A percentile compares a stretch with the other conserved stretches of the same genome.
phyloP scores from a whole-genome alignment of 2,797 vertebrate genomes.

The Prunella strophiata region DNA sequence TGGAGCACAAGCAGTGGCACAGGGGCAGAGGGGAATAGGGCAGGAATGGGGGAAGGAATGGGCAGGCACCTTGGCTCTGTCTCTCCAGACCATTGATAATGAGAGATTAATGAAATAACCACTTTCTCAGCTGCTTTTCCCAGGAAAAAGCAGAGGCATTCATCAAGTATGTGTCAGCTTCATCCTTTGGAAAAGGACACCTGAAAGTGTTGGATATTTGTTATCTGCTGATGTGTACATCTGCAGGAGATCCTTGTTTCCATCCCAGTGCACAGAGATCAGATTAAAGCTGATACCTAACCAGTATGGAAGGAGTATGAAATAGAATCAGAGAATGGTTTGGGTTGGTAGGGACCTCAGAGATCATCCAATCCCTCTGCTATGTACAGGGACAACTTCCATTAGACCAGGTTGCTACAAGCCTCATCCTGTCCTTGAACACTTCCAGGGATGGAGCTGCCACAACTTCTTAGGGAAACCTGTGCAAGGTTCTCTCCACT shows the following conservation, averaged over 20 bases:
- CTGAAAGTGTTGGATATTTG: neutral
- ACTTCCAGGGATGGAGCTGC: neutral
- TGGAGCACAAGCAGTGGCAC: neutral
- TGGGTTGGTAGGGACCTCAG: neutral
- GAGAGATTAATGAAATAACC: neutral
- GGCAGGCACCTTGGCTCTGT: rapidly evolving
- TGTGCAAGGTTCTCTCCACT: neutral
- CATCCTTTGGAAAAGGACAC: neutral
- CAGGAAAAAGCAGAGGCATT: neutral
- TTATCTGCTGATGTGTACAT: neutral
- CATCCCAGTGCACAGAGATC: neutral
- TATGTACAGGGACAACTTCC: neutral
- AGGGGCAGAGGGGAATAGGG: neutral
- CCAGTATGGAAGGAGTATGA: neutral
- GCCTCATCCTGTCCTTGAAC: neutral
- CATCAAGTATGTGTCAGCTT: neutral
- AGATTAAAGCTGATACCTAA: neutral
- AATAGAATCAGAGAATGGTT: neutral
- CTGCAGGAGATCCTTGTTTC: neutral
- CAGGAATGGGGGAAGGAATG: neutral
- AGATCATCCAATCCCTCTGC: neutral
- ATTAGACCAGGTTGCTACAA: neutral
- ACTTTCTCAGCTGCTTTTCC: neutral
- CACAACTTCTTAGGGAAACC: neutral
- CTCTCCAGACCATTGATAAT: neutral